phyloP scores from a whole-genome alignment of 2,888 invertebrate species.

The Bimastos eiseni region DNA sequence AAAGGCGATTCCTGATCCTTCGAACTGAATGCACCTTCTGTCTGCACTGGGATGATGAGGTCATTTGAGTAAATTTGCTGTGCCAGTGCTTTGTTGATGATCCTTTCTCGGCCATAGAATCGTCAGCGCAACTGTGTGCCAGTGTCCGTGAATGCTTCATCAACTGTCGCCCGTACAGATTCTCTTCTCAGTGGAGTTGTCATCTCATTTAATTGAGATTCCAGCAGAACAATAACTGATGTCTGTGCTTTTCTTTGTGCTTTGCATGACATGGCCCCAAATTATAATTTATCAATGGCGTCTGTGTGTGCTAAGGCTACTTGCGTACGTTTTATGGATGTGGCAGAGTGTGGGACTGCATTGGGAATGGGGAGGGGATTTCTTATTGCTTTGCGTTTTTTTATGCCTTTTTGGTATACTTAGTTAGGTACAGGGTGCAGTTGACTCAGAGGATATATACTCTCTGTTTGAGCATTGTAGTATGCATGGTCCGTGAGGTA shows the following conservation, averaged over 20 bases:
- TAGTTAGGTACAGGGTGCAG: not conserved
- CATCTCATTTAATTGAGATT: not conserved
- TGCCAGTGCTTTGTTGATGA: not conserved
- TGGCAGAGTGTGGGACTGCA: not conserved
- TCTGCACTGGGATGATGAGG: not conserved
- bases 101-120: not conserved
- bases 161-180: not conserved
- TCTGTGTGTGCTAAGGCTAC: not conserved
- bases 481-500: not conserved
- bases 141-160: not conserved
- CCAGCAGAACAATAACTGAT: not conserved
- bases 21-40: not conserved
- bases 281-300: not conserved
- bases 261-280: not conserved
- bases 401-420: no score
- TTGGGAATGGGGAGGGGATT: not conserved
- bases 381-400: not conserved
- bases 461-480: not conserved
- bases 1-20: not conserved
- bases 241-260: not conserved
- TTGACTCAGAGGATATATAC: not conserved
- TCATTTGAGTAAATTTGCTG: not conserved
- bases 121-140: not conserved
- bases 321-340: not conserved
- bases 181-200: not conserved